Evolutionary conservation across 2,797 vertebrate species (phyloP), one percentile per base, ranked within the genome.

Genomic region (Mico argentatus): DNA sequence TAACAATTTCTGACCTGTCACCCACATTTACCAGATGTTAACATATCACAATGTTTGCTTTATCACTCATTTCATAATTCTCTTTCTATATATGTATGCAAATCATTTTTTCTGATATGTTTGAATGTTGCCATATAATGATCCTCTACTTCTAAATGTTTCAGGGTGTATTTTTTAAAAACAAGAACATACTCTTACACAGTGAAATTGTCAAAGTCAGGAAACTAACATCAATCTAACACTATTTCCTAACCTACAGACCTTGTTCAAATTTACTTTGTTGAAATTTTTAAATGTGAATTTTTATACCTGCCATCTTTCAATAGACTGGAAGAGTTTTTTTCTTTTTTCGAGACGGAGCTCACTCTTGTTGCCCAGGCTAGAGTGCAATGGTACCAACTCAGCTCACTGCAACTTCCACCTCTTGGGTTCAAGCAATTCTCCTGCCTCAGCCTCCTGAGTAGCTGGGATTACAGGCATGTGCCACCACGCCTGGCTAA

Each of bases 271-370:
- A 41, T 89, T 94, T 94, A 67, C 67, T 86, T 87, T 77, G 55
- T 15, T 87, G 67, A 94, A 85, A 94, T 77, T 92, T 92, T n/a
- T 7, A 94, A 96, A 97, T 57, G 57, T 67, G 30, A 91, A 76
- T 90, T 90, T 89, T 82, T 90, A 73, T 61, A 48, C 5, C 27
- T 92, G 19, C 75, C 33, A 91, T 94, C 33, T 95, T 96, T 93
- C 30, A 96, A 92, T 48, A 83, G 92, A 19, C 2, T 92, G 77
- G 94, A 55, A 91, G 61, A 85, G 83, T 92, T 48, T 13, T 90
- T 95, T 97, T 88, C 85, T 67, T 59, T 24, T 77, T 59, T 57
- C 10, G 20, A 52, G 52, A 20, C 0, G 1, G 52, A 52, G 52
- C 2, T 52, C 52, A 52, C 19, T 55, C 52, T 55, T 55, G 20